Percentiles rank a stretch among this genome's conserved stretches.
Evolutionary conservation across 2,113 vertebrate genomes (phyloP).

Genomic region (Mohoua ochrocephala): DNA sequence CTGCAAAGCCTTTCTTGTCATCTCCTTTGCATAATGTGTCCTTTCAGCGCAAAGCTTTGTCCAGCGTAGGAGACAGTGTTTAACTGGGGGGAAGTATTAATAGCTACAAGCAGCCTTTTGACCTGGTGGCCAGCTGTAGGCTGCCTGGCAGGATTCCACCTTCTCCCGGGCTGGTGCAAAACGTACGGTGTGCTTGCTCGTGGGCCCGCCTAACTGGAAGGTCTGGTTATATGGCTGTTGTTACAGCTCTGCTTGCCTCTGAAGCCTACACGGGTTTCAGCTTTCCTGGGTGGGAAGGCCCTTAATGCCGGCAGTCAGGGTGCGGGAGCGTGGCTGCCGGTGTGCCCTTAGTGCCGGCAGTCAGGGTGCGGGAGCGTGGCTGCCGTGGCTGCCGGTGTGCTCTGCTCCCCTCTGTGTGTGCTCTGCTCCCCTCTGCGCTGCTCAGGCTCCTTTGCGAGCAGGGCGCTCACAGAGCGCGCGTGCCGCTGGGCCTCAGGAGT

Average conservation of each 20-base stretch:
- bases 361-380: too few relatives aligned
- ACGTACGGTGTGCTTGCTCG: accelerated
- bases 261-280: background rate
- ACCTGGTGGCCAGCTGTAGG: constrained; percentile 18
- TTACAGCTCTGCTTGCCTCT: background rate
- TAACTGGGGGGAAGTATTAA: background rate
- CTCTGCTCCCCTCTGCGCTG: accelerated
- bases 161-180: background rate
- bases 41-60: constrained; percentile 37
- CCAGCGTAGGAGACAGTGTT: background rate
- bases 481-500: background rate
- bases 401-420: too few relatives aligned
- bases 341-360: too few relatives aligned
- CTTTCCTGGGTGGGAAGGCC: background rate
- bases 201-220: background rate
- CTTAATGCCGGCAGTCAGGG: background rate
- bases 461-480: accelerated
- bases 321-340: accelerated
- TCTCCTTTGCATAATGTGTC: constrained; percentile 18
- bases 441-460: background rate
- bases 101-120: constrained; percentile 46
- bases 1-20: background rate
- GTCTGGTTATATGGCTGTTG: background rate
- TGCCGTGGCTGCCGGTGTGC: too few relatives aligned
- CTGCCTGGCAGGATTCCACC: constrained; percentile 9